phyloP scores from a whole-genome alignment of 2,113 vertebrate species.

The Brienomyrus brachyistius region DNA sequence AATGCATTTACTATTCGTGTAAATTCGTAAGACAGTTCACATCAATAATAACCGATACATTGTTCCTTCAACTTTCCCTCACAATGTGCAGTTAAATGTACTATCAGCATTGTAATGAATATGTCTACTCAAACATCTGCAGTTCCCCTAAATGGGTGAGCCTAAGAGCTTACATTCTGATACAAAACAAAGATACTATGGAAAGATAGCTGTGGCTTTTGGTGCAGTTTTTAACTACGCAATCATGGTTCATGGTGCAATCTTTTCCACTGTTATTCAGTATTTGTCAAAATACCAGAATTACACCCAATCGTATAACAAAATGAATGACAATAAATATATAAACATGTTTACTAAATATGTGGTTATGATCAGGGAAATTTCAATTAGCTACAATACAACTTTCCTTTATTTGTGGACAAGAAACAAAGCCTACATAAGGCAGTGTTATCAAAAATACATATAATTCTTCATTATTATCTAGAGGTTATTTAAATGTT shows the following conservation, averaged over 20 bases:
- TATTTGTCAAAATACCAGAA: not conserved
- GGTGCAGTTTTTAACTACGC: not conserved
- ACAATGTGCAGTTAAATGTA: not conserved
- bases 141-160: not conserved
- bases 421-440: not conserved
- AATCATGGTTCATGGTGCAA: not conserved
- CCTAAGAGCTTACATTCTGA: not conserved
- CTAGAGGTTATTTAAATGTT: not conserved
- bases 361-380: not conserved
- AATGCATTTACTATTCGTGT: not conserved
- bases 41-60: not conserved
- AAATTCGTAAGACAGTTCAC: not conserved
- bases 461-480: not conserved
- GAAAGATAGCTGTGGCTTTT: not conserved
- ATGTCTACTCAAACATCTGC: not conserved
- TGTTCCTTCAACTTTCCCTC: not conserved
- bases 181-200: not conserved
- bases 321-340: not conserved
- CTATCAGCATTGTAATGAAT: not conserved
- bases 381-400: not conserved
- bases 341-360: not conserved
- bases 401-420: not conserved
- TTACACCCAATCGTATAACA: not conserved
- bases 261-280: not conserved
- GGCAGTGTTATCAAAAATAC: not conserved